Percentiles rank a stretch among this genome's conserved stretches.
phyloP scores from a whole-genome alignment of 30 jellyfish, hydroid and myxozoan species.

The Sanderia malayensis region DNA sequence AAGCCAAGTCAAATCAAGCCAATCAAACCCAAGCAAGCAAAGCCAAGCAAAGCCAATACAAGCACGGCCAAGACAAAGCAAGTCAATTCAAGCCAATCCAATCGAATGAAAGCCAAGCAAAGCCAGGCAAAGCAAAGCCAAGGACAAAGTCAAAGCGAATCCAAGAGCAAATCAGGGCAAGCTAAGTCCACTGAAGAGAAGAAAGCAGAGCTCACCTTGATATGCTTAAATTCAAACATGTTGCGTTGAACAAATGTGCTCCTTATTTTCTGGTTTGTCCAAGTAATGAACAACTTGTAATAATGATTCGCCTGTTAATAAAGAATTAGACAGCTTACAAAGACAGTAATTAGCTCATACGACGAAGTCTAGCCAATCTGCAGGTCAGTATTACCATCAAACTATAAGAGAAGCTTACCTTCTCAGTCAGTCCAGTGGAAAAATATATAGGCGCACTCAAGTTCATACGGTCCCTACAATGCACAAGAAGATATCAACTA shows the following conservation, averaged over 20 bases:
- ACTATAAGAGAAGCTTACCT: slow-evolving; percentile 58
- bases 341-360: too few relatives aligned
- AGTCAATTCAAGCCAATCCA: not conserved
- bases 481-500: not conserved
- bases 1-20: not conserved
- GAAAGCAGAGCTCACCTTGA: slow-evolving; percentile 55
- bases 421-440: slow-evolving; percentile 97
- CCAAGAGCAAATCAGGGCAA: too few relatives aligned
- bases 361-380: too few relatives aligned
- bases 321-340: too few relatives aligned
- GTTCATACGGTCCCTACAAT: slow-evolving; percentile 94
- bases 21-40: not conserved
- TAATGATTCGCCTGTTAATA: slow-evolving; percentile 93
- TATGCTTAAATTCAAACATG: slow-evolving; percentile 93
- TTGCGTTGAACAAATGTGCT: slow-evolving; percentile 96
- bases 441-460: slow-evolving; percentile 94
- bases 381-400: too few relatives aligned
- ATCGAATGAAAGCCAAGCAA: not conserved
- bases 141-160: not conserved
- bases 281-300: slow-evolving; percentile 87
- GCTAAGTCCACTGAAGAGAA: not conserved
- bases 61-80: not conserved
- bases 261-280: slow-evolving; percentile 98
- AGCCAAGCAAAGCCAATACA: not conserved
- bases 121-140: not conserved